Evolutionary conservation across 2,888 invertebrate genomes (phyloP).

Genomic region (Nezara viridula): DNA sequence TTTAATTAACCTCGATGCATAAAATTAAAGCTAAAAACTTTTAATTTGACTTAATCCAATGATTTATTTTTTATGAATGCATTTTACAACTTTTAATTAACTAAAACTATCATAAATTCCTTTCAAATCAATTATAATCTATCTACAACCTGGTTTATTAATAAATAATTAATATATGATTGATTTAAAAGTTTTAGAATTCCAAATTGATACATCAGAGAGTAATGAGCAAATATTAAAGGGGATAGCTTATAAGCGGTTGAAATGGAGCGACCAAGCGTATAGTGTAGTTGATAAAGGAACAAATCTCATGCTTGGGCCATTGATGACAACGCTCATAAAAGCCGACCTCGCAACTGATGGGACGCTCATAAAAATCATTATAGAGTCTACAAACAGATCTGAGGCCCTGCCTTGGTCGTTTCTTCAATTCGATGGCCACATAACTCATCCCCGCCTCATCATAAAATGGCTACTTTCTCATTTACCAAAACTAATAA

Average conservation of each 20-base stretch:
- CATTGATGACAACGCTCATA: constrained; percentile 12
- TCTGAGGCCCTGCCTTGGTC: neutral
- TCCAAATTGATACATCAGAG: neutral
- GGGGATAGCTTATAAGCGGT: neutral
- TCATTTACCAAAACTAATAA: constrained; percentile 34
- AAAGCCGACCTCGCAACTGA: constrained; percentile 25
- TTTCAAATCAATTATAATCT: too few relatives aligned
- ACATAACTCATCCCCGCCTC: neutral
- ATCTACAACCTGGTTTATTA: too few relatives aligned
- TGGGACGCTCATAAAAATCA: constrained; percentile 21
- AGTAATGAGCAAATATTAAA: neutral
- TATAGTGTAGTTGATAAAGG: neutral
- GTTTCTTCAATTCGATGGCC: constrained; percentile 6
- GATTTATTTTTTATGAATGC: too few relatives aligned
- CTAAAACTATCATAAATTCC: too few relatives aligned
- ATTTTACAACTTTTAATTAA: too few relatives aligned
- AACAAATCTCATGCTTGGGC: neutral
- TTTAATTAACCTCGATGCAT: too few relatives aligned
- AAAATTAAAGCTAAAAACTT: too few relatives aligned
- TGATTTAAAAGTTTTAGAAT: too few relatives aligned
- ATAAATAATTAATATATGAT: too few relatives aligned
- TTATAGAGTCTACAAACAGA: neutral
- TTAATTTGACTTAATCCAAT: too few relatives aligned
- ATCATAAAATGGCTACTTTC: constrained; percentile 12
- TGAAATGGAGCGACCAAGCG: neutral